phyloP scores from a whole-genome alignment of 2,888 invertebrate genomes.

The Furcula furcula region DNA sequence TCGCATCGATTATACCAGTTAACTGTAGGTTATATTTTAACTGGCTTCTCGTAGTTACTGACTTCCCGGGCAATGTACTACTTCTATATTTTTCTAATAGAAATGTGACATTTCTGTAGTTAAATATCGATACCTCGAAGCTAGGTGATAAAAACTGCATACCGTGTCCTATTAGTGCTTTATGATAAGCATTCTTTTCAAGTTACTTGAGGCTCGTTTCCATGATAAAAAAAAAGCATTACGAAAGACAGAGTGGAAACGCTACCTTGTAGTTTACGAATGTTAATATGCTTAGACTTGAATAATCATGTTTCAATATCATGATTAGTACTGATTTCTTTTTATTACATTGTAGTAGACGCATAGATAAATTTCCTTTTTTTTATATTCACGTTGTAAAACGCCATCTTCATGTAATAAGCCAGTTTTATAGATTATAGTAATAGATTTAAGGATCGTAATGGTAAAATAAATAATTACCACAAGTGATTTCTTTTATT shows the following conservation, averaged over 20 bases:
- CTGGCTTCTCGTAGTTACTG: slow-evolving; percentile 46
- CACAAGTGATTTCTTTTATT: slow-evolving; percentile 32
- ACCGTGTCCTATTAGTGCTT: too few species aligned
- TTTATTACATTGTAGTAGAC: slow-evolving; percentile 35
- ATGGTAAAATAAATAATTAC: slow-evolving; percentile 75
- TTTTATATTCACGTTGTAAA: slow-evolving; percentile 34
- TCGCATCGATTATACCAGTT: slow-evolving; percentile 38
- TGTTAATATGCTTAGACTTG: slow-evolving; percentile 19
- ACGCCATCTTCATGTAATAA: slow-evolving; percentile 54
- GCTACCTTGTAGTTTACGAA: slow-evolving; percentile 24
- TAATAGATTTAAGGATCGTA: slow-evolving; percentile 66
- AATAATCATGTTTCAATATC: slow-evolving; percentile 28
- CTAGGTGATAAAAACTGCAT: too few species aligned
- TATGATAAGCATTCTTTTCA: too few species aligned
- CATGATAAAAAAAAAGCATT: too few species aligned
- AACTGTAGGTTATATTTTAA: slow-evolving; percentile 34
- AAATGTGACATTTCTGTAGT: slow-evolving; percentile 28
- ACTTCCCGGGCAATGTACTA: slow-evolving; percentile 10
- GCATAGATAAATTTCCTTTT: slow-evolving; percentile 30
- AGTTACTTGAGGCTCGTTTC: slow-evolving; percentile 24
- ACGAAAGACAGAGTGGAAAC: slow-evolving; percentile 24
- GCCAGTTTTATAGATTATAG: slow-evolving; percentile 66
- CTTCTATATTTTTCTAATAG: slow-evolving; percentile 23
- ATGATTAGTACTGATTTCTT: slow-evolving; percentile 48
- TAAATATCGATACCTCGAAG: slow-evolving; percentile 18